A percentile compares a stretch with the other conserved stretches of the same genome.
phyloP scores from a whole-genome alignment of 1,140 invertebrate species.

The Atta cephalotes region DNA sequence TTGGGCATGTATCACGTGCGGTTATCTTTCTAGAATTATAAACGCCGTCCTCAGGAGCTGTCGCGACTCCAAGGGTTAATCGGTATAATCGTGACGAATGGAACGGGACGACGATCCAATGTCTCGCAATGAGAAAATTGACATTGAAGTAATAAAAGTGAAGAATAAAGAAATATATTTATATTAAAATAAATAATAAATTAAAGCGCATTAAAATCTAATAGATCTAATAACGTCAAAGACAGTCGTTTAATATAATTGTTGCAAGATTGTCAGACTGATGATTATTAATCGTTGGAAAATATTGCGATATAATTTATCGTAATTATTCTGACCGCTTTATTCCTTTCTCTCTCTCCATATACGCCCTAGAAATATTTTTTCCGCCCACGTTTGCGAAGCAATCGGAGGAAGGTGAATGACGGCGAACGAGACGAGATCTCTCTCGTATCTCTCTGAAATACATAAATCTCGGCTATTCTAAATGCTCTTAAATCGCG shows the following conservation, averaged over 20 bases:
- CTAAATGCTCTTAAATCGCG: constrained; percentile 20
- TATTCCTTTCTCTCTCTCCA: background rate
- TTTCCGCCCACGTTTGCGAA: background rate
- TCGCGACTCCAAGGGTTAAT: constrained; percentile 1
- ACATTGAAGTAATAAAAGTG: background rate
- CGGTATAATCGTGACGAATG: background rate
- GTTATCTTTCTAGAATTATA: constrained; percentile 21
- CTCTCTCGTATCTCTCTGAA: background rate
- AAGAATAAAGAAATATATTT: background rate
- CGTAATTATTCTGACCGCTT: background rate
- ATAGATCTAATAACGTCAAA: background rate
- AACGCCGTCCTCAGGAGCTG: background rate
- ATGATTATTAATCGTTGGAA: constrained; percentile 1
- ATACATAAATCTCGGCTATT: constrained; percentile 31
- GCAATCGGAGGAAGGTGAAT: constrained; percentile 1
- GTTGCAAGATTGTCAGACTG: background rate
- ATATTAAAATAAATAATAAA: background rate
- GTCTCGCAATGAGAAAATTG: background rate
- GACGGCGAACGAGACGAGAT: background rate
- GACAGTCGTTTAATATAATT: background rate
- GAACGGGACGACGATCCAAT: background rate
- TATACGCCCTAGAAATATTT: constrained; percentile 3
- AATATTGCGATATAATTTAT: background rate
- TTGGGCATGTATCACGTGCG: background rate
- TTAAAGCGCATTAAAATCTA: background rate